These are phyloP conservation scores for Malthinus seriepunctatus DNA, from an alignment of 2,888 invertebrate species.

Conservation along the genomic window DNA sequence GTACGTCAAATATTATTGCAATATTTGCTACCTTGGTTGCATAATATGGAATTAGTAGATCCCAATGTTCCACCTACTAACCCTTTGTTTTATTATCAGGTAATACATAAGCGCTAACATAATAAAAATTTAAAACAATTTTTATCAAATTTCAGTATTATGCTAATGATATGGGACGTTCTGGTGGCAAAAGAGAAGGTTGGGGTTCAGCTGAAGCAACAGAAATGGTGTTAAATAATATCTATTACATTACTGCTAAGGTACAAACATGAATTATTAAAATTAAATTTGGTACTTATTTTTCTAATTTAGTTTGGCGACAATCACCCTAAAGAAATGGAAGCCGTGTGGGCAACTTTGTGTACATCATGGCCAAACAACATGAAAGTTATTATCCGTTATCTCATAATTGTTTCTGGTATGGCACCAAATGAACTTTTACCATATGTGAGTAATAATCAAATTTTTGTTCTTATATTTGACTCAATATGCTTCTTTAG, in stretches of 20 bases:
- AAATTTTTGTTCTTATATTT: background rate
- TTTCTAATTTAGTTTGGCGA: conserved; percentile 79
- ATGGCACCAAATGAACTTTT: conserved; percentile 96
- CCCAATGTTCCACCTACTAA: conserved; percentile 93
- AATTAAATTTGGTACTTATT: background rate
- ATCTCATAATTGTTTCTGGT: conserved; percentile 93
- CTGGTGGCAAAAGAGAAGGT: conserved; percentile 81
- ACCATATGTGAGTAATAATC: conserved; percentile 70
- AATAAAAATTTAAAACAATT: background rate
- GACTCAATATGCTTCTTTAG: conserved; percentile 55
- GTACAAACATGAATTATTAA: conserved; percentile 54
- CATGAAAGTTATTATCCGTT: conserved; percentile 93
- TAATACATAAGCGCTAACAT: conserved; percentile 45
- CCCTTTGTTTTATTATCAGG: conserved; percentile 83
- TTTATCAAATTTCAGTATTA: conserved; percentile 52
- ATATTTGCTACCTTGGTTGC: conserved; percentile 95
- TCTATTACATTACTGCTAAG: conserved; percentile 97
- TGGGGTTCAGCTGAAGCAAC: conserved; percentile 99
- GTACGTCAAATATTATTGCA: conserved; percentile 89
- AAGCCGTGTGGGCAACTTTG: conserved; percentile 94
- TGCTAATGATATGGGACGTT: conserved; percentile 62
- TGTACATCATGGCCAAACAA: conserved; percentile 98
- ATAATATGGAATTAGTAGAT: conserved; percentile 98
- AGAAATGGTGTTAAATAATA: conserved; percentile 98
- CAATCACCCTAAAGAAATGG: conserved; percentile 93